A percentile compares a stretch with the other conserved stretches of the same genome.
Evolutionary conservation across 2,113 vertebrate species (phyloP).

Genomic region (Callocephalon fimbriatum): DNA sequence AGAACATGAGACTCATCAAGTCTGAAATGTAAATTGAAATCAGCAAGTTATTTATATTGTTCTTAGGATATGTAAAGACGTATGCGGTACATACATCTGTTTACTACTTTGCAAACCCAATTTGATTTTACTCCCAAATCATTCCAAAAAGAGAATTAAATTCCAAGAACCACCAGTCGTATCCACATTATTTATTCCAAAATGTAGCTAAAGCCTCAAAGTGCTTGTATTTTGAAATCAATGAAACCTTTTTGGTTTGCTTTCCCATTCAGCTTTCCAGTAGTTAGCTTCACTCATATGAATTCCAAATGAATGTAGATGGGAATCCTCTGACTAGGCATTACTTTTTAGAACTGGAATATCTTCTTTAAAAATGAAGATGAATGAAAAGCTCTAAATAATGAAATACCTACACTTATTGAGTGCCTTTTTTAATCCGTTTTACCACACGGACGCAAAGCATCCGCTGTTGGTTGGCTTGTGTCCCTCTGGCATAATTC

Average conservation of each 20-base stretch:
- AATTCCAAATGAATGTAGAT: background rate
- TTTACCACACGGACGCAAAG: background rate
- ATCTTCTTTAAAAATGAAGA: background rate
- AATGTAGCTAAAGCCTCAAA: background rate
- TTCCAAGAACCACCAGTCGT: background rate
- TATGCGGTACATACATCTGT: background rate
- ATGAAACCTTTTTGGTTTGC: background rate
- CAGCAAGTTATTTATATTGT: background rate
- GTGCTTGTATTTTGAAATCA: background rate
- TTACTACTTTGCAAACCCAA: background rate
- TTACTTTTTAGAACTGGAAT: background rate
- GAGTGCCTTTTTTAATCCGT: background rate
- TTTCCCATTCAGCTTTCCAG: background rate
- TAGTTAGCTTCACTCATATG: background rate
- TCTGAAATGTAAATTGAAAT: background rate
- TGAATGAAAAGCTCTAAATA: conserved; percentile 27
- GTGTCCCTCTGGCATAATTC: background rate
- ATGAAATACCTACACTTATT: background rate
- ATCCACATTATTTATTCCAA: background rate
- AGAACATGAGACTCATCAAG: background rate
- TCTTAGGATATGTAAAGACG: background rate
- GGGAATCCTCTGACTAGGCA: background rate
- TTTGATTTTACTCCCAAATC: conserved; percentile 20
- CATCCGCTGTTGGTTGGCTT: background rate
- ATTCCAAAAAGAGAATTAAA: conserved; percentile 9